These are phyloP conservation scores for Troides oblongomaculatus DNA, from an alignment of 2,888 invertebrate species.

Conservation along the genomic window DNA sequence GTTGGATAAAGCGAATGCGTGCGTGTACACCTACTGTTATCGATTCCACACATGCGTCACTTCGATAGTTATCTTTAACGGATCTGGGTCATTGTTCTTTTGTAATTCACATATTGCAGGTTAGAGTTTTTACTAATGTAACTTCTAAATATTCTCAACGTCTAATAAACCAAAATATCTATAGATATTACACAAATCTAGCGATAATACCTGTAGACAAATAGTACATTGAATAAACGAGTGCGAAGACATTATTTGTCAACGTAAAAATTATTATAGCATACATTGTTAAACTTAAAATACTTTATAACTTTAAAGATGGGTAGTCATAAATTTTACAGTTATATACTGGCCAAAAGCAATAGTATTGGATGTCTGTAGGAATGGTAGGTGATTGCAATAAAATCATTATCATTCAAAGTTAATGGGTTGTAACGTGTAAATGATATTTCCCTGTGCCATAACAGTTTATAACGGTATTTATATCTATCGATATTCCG, in stretches of 20 bases:
- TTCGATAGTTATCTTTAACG: slow-evolving; percentile 74
- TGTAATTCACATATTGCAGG: slow-evolving; percentile 59
- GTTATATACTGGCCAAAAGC: too few species aligned
- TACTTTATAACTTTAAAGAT: too few species aligned
- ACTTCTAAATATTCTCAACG: background rate
- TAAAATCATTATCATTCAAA: slow-evolving; percentile 14
- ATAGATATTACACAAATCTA: background rate
- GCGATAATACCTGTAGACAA: too few species aligned
- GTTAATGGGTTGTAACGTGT: slow-evolving; percentile 20
- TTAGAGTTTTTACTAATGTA: slow-evolving; percentile 42
- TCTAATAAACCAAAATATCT: background rate
- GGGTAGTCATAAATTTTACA: too few species aligned
- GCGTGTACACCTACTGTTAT: slow-evolving; percentile 72
- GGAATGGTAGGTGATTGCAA: slow-evolving; percentile 1
- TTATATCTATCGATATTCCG: slow-evolving; percentile 8
- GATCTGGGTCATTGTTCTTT: slow-evolving; percentile 80
- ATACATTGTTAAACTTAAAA: too few species aligned
- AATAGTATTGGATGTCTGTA: too few species aligned
- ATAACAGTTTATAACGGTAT: slow-evolving; percentile 3
- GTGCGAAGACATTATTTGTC: too few species aligned
- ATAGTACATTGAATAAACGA: too few species aligned
- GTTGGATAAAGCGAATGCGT: slow-evolving; percentile 68
- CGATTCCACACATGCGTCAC: slow-evolving; percentile 77
- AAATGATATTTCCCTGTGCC: slow-evolving; percentile 12
- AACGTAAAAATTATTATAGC: too few species aligned